Evolutionary conservation across 2,113 vertebrate species (phyloP).

Genomic region (Globicephala melas): DNA sequence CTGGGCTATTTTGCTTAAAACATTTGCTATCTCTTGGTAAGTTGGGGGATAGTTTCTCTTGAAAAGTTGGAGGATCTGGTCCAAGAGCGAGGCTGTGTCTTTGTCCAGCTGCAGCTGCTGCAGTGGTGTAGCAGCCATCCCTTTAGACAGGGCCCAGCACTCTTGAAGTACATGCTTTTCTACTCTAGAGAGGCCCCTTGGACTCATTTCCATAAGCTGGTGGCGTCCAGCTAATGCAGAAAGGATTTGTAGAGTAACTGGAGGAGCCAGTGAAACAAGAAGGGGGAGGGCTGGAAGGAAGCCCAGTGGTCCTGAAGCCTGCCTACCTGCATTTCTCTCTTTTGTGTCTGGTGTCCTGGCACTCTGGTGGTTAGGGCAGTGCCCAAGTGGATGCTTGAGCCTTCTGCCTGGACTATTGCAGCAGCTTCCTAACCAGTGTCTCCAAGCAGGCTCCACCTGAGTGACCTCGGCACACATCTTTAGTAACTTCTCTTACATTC

Average conservation of each 20-base stretch:
- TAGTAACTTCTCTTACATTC: neutral
- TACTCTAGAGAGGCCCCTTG: too few species aligned
- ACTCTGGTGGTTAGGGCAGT: too few species aligned
- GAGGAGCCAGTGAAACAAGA: neutral
- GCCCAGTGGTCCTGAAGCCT: neutral
- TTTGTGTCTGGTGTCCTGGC: neutral
- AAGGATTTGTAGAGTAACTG: neutral
- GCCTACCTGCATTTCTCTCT: neutral
- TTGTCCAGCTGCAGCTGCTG: rapidly evolving
- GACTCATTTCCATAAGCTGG: neutral
- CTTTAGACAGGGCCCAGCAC: neutral
- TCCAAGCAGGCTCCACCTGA: neutral
- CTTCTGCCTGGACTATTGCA: neutral
- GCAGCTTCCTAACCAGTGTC: neutral
- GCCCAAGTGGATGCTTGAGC: neutral
- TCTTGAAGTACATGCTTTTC: rapidly evolving
- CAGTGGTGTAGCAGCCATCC: too few species aligned
- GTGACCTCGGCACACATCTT: too few species aligned
- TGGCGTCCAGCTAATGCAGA: neutral
- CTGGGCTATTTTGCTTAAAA: neutral
- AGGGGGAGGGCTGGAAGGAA: neutral
- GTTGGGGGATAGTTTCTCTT: neutral
- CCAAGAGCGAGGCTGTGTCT: neutral
- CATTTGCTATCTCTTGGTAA: neutral
- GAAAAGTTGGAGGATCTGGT: neutral